These are phyloP conservation scores for Astreopora myriophthalma DNA, from an alignment of 64 coral and sea anemone species.

Conservation along the genomic window DNA sequence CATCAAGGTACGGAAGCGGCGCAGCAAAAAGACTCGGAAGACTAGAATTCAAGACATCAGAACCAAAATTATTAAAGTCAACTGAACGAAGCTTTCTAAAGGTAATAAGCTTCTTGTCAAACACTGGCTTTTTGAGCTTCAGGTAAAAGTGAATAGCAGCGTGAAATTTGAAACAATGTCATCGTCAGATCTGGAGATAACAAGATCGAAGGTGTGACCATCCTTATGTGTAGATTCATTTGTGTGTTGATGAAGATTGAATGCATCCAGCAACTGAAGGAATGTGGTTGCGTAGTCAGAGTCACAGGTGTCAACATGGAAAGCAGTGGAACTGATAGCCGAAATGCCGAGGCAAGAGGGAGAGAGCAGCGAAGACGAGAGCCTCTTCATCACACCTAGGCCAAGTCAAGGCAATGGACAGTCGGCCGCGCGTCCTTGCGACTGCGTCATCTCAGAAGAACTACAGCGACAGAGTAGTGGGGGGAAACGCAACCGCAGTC, in stretches of 20 bases:
- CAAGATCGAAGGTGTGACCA: conserved; percentile 10
- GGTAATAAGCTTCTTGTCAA: neutral
- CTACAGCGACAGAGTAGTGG: too few species aligned
- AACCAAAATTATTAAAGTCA: conserved; percentile 20
- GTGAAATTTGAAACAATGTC: neutral
- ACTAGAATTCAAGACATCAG: conserved; percentile 22
- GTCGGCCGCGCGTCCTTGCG: too few species aligned
- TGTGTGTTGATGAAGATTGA: neutral
- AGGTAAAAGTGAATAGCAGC: conserved; percentile 7
- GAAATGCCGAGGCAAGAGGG: too few species aligned
- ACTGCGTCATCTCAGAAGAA: too few species aligned
- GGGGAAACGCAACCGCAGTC: too few species aligned
- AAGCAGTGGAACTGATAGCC: too few species aligned
- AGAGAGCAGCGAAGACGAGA: too few species aligned
- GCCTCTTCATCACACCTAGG: too few species aligned
- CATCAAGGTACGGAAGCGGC: neutral
- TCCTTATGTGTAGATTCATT: neutral
- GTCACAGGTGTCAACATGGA: neutral
- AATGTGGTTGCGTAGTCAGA: neutral
- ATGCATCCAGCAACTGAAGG: neutral
- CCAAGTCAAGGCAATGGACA: too few species aligned
- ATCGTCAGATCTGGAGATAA: neutral
- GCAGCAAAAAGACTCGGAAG: neutral
- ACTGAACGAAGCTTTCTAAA: conserved; percentile 12
- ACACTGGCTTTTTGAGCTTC: conserved; percentile 22